A percentile compares a stretch with the other conserved stretches of the same genome.
Conservation (phyloP, 2,888 invertebrate genomes). For the Cremastinae sp. region DNA sequence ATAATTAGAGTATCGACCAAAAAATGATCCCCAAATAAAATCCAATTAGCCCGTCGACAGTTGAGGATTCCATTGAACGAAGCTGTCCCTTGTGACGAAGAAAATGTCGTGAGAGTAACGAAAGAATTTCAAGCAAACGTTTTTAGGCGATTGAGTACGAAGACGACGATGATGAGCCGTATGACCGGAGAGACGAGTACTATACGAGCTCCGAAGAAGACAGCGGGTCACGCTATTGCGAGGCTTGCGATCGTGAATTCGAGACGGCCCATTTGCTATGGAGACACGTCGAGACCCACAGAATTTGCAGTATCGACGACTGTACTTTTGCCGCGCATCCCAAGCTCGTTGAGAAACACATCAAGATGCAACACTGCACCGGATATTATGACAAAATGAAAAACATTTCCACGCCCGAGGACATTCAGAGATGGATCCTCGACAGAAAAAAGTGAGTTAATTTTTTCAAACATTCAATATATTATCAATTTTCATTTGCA, state of each 20-base stretch:
- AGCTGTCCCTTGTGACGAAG: constrained; percentile 16
- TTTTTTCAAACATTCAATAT: too few relatives aligned
- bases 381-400: constrained; percentile 91
- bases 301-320: constrained; percentile 89
- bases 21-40: constrained; percentile 7
- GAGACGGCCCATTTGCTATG: constrained; percentile 83
- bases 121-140: constrained; percentile 65
- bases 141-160: constrained; percentile 74
- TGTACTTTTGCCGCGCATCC: constrained; percentile 91
- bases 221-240: constrained; percentile 83
- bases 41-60: constrained; percentile 11
- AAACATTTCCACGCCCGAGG: constrained; percentile 89
- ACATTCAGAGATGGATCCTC: constrained; percentile 91
- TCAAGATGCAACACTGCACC: constrained; percentile 91
- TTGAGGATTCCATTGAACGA: constrained; percentile 26
- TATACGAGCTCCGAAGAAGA: constrained; percentile 65
- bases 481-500: constrained; percentile 52
- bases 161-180: constrained; percentile 65
- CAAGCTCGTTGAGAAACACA: constrained; percentile 90
- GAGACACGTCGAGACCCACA: constrained; percentile 88
- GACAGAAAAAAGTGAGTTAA: constrained; percentile 86
- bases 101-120: constrained; percentile 40
- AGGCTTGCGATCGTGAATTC: constrained; percentile 91
- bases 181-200: constrained; percentile 71
- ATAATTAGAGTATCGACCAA: neutral